Conservation (phyloP, 2,888 invertebrate species). For the Polymixis lichenea region DNA sequence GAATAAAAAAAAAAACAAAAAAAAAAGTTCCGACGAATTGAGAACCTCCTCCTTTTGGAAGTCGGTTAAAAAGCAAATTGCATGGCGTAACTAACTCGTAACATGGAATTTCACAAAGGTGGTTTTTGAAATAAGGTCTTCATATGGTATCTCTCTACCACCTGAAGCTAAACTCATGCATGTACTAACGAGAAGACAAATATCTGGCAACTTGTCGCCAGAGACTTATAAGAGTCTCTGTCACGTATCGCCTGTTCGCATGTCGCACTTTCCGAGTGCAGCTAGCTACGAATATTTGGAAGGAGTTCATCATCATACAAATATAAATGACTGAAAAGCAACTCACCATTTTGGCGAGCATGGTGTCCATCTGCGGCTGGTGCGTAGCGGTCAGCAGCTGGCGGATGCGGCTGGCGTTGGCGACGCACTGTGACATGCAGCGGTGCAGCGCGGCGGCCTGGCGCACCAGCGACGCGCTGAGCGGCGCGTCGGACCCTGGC, state of each 20-base stretch:
- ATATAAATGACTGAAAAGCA: neutral
- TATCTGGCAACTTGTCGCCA: neutral
- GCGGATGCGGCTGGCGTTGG: conserved; percentile 86
- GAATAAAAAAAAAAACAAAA: no score
- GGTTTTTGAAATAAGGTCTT: no score
- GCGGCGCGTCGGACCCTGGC: conserved; percentile 76
- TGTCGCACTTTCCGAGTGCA: neutral
- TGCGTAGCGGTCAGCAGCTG: conserved; percentile 84
- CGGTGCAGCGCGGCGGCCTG: conserved; percentile 88
- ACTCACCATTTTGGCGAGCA: conserved; percentile 89
- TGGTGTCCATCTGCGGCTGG: conserved; percentile 87
- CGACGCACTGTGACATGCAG: conserved; percentile 88
- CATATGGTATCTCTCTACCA: neutral
- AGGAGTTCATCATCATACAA: neutral
- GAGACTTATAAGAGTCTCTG: neutral
- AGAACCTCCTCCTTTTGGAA: no score
- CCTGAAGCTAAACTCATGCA: neutral
- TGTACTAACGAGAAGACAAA: neutral
- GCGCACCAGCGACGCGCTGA: conserved; percentile 83
- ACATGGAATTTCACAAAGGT: no score
- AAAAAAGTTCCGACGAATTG: no score
- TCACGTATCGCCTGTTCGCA: neutral
- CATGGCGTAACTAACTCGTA: no score
- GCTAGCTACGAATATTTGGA: no score
- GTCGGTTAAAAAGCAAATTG: no score